Evolutionary conservation across 2,113 vertebrate species (phyloP), one percentile per base, ranked within the genome.

Genomic region (Paedocypris sp.): DNA sequence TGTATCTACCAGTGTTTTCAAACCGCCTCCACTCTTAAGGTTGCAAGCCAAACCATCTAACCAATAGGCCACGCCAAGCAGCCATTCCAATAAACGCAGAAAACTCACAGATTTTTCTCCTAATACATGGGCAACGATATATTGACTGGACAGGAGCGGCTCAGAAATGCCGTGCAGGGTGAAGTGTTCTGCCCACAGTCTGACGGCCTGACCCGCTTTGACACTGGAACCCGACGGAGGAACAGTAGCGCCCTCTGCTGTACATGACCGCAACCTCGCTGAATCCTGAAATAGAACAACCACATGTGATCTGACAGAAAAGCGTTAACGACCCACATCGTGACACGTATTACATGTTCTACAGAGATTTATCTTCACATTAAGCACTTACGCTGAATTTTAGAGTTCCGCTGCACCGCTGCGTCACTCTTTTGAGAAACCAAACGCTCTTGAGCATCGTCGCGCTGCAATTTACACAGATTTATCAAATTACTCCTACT

Each of bases 81-180:
- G 2, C 8, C 5, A 18, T 32, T 35, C 16, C 6, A 1, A 6
- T 28, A 6, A 19, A 31, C 2, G 6, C 6, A n/a, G 10, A 15
- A 26, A 28, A 74, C 80, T 81, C 33, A 94, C 94, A 74, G 90
- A 96, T 88, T 94, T 95, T 64, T 86, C 87, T 75, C 93, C 91
- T 5, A 97, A 85, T 49, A 92, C 82, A 73, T 95, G 87, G 16
- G 95, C 87, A n/a, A 92, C 72, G 1, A 98, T 96, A 71, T 91
- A 87, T 25, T 88, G 80, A 66, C 88, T 90, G 41, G 93, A 96
- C 42, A 82, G 83, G 7, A 16, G 79, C 1, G 94, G 85, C 75
- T 97, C 95, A 0, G 85, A 82, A 54, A 98, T 84, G 2, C 84
- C 83, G 4, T 75, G 80, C 23, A 70, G 62, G 33, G 85, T 75